Percentiles rank a stretch among this genome's conserved stretches.
These are phyloP conservation scores for Diarsia dahlii DNA, from an alignment of 2,888 invertebrate genomes.

Conservation along the genomic window DNA sequence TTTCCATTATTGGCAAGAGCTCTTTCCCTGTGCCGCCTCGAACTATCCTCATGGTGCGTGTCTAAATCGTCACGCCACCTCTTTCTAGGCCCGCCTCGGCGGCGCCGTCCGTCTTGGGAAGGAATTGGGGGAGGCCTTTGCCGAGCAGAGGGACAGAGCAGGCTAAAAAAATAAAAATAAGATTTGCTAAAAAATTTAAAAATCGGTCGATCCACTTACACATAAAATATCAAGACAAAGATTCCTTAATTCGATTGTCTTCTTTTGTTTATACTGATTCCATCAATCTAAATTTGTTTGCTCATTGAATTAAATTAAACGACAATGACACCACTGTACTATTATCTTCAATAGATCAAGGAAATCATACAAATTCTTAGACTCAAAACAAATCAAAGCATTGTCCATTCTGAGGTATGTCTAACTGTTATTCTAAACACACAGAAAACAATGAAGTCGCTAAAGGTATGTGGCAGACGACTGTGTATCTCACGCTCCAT, in stretches of 20 bases:
- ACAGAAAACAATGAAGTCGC: slow-evolving; percentile 74
- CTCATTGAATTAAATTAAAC: slow-evolving; percentile 54
- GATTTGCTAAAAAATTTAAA: too few species aligned
- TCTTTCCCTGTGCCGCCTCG: too few species aligned
- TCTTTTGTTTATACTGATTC: slow-evolving; percentile 68
- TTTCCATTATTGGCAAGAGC: background rate
- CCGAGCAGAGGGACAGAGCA: too few species aligned
- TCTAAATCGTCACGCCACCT: too few species aligned
- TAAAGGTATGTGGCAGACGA: slow-evolving; percentile 68
- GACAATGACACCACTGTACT: slow-evolving; percentile 38
- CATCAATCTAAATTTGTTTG: slow-evolving; percentile 48
- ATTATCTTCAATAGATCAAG: slow-evolving; percentile 60
- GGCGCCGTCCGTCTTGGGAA: too few species aligned
- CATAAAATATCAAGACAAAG: slow-evolving; percentile 54
- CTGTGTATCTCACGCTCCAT: slow-evolving; percentile 75
- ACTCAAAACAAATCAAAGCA: slow-evolving; percentile 59
- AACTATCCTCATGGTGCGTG: too few species aligned
- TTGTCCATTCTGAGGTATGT: slow-evolving; percentile 67
- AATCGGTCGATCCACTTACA: background rate
- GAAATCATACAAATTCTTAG: slow-evolving; percentile 60
- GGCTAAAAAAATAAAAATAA: too few species aligned
- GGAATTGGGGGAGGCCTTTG: too few species aligned
- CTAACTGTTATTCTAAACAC: slow-evolving; percentile 73
- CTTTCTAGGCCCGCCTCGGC: too few species aligned
- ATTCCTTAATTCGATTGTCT: slow-evolving; percentile 65